A percentile compares a stretch with the other conserved stretches of the same genome.
These are phyloP conservation scores for Pica pica DNA, from an alignment of 2,113 vertebrate genomes.

Conservation along the genomic window DNA sequence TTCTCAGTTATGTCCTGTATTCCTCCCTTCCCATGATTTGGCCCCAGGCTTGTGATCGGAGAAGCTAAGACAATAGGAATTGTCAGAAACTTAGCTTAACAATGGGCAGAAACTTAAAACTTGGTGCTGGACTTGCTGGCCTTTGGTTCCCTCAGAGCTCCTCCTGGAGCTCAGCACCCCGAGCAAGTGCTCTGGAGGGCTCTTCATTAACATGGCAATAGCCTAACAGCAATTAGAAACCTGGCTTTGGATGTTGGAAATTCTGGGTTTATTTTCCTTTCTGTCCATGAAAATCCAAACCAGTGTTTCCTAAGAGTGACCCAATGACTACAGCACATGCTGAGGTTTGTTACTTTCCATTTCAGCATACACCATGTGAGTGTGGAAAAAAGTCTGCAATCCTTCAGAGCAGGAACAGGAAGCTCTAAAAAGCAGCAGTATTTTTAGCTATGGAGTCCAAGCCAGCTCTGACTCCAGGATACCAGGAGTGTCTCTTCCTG, in stretches of 20 bases:
- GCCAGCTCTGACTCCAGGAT: neutral
- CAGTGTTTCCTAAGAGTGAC: neutral
- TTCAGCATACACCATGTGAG: accelerated
- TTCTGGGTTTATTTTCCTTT: neutral
- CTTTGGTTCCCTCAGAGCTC: neutral
- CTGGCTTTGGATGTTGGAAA: neutral
- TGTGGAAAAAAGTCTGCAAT: neutral
- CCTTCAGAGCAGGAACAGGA: neutral
- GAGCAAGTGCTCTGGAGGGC: neutral
- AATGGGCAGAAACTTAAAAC: neutral
- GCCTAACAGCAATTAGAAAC: neutral
- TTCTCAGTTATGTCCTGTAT: neutral
- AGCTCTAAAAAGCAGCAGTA: neutral
- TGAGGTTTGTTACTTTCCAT: neutral
- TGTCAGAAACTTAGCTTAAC: neutral
- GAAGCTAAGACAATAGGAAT: neutral
- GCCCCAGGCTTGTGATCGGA: accelerated
- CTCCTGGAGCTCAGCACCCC: neutral
- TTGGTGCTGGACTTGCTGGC: neutral
- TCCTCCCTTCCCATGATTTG: neutral
- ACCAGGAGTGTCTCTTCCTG: neutral
- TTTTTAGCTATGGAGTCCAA: neutral
- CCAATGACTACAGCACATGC: neutral
- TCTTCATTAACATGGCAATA: neutral
- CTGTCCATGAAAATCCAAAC: neutral